Evolutionary conservation across 2,113 vertebrate species (phyloP).

Genomic region (Indicator maculatus): DNA sequence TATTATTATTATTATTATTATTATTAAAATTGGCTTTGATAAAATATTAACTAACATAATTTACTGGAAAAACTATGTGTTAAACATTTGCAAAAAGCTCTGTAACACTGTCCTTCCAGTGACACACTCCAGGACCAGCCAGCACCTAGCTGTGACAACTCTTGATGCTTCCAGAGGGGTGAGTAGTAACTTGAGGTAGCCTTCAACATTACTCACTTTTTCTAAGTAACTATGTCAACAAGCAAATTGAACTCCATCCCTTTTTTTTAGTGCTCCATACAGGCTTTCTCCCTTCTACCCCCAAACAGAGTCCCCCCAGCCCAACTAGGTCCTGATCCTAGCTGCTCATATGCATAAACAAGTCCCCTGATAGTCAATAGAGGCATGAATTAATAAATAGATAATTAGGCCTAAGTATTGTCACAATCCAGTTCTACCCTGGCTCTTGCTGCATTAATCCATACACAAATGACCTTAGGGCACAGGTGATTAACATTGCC

Average conservation of each 20-base stretch:
- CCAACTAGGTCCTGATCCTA: background rate
- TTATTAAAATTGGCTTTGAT: background rate
- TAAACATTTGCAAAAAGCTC: background rate
- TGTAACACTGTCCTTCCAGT: background rate
- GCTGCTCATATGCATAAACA: background rate
- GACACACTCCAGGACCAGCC: fast-evolving
- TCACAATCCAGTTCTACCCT: background rate
- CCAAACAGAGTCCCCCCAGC: background rate
- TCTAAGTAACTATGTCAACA: background rate
- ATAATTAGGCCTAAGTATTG: background rate
- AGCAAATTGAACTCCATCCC: background rate
- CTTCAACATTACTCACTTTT: background rate
- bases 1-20: background rate
- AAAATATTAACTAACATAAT: background rate
- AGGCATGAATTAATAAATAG: background rate
- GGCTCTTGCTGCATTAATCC: background rate
- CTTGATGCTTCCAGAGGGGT: background rate
- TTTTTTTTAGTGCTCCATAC: background rate
- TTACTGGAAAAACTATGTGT: background rate
- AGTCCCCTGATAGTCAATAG: background rate
- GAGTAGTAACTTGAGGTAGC: background rate
- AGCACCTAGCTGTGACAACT: background rate
- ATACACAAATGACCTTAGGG: constrained; percentile 4
- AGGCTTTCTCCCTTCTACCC: background rate
- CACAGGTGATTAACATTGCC: background rate